Evolutionary conservation across 2,113 vertebrate species (phyloP), one percentile per base, ranked within the genome.

Genomic region (Chauna torquata): DNA sequence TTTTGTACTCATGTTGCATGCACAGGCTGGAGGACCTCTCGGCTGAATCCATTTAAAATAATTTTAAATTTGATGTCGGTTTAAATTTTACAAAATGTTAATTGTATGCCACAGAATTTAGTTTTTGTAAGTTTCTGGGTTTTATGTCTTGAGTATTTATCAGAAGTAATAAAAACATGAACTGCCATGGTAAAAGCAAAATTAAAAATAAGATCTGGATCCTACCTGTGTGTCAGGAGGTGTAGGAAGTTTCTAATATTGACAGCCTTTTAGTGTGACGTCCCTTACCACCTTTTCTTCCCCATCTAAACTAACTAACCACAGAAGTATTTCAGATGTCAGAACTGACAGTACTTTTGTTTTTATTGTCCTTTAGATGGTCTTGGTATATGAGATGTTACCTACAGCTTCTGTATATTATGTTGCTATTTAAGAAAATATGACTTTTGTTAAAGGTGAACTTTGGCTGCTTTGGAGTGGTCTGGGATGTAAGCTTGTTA

Each of bases 11-110:
- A 4, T 72, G 17, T 80, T 76, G n/a, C 5, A 1, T 36, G 27
- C 7, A 1, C 11, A 25, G 8, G 22, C 52, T 69, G 36, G n/a
- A 47, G 34, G 11, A 88, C 4, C 28, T 65, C 6, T 22, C 80
- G 36, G 8, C 22, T 80, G 24, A 79, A 68, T 68, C 28, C 1
- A 7, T 54, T 79, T 74, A 44, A 68, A 80, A 52, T 62, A 68
- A 57, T n/a, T 68, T 45, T 5, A 7, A 45, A 34, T 25, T 20
- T 61, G 10, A 85, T 82, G 40, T 68, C 0, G 0, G 2, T n/a
- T 76, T 72, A 32, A 68, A 34, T 36, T 6, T 54, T 59, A 27
- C 3, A 42, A 40, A 15, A 9, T 44, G 27, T 5, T 68, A 18
- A 47, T 82, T 59, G 3, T 58, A 7, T 52, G 27, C 55, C 28